These are phyloP conservation scores for Erannis defoliaria DNA, from an alignment of 2,888 invertebrate genomes.

Conservation along the genomic window DNA sequence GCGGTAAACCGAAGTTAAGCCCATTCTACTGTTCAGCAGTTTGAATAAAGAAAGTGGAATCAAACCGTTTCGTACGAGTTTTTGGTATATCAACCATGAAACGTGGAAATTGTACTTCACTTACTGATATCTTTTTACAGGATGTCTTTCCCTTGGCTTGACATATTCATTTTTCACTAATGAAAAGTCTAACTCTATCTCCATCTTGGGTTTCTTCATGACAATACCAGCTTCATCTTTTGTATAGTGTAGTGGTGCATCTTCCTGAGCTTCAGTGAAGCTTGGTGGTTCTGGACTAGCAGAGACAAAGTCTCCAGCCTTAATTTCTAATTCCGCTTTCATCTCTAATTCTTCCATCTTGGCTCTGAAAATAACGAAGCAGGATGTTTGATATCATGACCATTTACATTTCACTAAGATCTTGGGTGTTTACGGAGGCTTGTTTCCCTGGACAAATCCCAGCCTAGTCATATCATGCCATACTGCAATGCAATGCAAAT, in stretches of 20 bases:
- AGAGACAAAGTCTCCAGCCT: not conserved
- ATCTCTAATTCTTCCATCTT: not conserved
- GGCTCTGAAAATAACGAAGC: not conserved
- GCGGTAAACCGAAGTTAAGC: too few species aligned
- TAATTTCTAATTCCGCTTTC: not conserved
- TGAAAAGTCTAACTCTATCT: slow-evolving; percentile 13
- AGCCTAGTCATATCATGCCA: too few species aligned
- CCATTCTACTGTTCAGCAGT: too few species aligned
- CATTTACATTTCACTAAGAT: too few species aligned
- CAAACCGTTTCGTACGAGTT: too few species aligned
- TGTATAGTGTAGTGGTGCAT: not conserved
- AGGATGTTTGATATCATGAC: not conserved
- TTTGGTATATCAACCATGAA: too few species aligned
- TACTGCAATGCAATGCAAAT: too few species aligned
- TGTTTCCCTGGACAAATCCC: too few species aligned
- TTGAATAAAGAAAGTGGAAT: too few species aligned
- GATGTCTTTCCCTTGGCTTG: slow-evolving; percentile 1
- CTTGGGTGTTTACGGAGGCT: too few species aligned
- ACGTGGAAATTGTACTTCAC: too few species aligned
- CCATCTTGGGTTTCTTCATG: slow-evolving; percentile 7
- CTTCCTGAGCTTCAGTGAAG: not conserved
- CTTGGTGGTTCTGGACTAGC: not conserved
- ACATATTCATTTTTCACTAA: slow-evolving; percentile 1
- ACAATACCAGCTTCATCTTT: not conserved
- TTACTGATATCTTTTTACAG: slow-evolving; percentile 15